These are phyloP conservation scores for Beaufortia kweichowensis DNA, from an alignment of 2,113 vertebrate genomes.

Conservation along the genomic window DNA sequence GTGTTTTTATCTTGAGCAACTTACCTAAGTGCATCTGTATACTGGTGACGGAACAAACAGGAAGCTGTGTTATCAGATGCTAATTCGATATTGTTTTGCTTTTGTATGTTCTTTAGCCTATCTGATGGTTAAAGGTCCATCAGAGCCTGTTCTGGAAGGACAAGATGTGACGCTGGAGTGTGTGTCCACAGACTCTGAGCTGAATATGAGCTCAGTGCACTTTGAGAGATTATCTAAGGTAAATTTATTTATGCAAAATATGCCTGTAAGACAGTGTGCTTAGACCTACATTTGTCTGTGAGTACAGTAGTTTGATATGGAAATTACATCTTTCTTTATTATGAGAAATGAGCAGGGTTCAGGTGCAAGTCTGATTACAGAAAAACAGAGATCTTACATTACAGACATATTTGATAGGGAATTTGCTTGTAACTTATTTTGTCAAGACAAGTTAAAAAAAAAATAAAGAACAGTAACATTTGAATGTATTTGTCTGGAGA, in stretches of 20 bases:
- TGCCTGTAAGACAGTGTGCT: not conserved
- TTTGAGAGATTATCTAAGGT: constrained; percentile 70
- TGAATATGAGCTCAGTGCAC: constrained; percentile 69
- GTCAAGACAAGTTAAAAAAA: not conserved
- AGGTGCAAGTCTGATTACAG: not conserved
- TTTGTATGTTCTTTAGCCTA: constrained; percentile 63
- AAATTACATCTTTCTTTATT: not conserved
- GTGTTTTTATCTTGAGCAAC: no score
- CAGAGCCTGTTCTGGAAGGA: constrained; percentile 64
- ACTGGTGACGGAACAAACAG: no score
- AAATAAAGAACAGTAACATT: constrained; percentile 6
- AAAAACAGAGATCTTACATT: constrained; percentile 15
- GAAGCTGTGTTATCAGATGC: no score
- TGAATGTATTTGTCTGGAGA: constrained; percentile 17
- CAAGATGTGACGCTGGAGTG: constrained; percentile 68
- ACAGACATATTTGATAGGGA: not conserved
- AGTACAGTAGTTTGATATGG: not conserved
- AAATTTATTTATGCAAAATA: constrained; percentile 19
- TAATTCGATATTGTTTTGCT: not conserved
- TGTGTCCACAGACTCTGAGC: constrained; percentile 56
- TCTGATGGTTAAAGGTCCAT: constrained; percentile 69
- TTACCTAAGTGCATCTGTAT: no score
- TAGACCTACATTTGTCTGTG: not conserved
- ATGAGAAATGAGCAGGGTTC: constrained; percentile 11
- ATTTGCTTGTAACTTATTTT: not conserved